Conservation (phyloP, 2,888 invertebrate genomes). For the Ecdyonurus torrentis region DNA sequence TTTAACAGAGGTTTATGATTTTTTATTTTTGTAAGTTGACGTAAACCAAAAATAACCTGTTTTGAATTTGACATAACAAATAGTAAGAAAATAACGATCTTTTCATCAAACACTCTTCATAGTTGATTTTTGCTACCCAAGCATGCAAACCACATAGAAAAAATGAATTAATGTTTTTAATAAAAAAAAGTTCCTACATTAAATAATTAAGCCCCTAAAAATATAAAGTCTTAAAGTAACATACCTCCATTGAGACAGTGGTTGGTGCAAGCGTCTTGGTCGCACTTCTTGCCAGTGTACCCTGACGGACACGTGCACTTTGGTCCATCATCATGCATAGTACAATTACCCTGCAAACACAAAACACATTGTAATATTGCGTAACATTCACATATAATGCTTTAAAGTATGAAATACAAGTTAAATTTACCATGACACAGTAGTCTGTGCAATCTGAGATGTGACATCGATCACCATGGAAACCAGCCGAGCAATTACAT, state of each 20-base stretch:
- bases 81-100: neutral
- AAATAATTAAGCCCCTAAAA: neutral
- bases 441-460: conserved; percentile 26
- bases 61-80: neutral
- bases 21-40: neutral
- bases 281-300: conserved; percentile 39
- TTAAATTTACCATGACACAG: conserved; percentile 22
- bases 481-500: conserved; percentile 40
- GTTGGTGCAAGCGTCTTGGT: conserved; percentile 36
- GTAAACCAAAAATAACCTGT: neutral
- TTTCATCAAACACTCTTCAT: neutral
- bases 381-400: neutral
- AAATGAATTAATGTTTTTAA: too few relatives aligned
- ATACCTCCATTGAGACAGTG: conserved; percentile 41
- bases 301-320: conserved; percentile 32
- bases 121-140: neutral
- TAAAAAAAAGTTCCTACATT: conserved; percentile 3
- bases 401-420: too few relatives aligned
- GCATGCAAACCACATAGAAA: too few relatives aligned
- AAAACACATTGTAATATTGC: neutral
- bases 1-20: neutral
- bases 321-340: conserved; percentile 21
- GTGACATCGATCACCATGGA: conserved; percentile 32
- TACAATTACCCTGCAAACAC: conserved; percentile 29
- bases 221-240: conserved; percentile 8